Percentiles rank a stretch among this genome's conserved stretches.
Evolutionary conservation across 2,113 vertebrate genomes (phyloP).

Genomic region (Puma concolor): DNA sequence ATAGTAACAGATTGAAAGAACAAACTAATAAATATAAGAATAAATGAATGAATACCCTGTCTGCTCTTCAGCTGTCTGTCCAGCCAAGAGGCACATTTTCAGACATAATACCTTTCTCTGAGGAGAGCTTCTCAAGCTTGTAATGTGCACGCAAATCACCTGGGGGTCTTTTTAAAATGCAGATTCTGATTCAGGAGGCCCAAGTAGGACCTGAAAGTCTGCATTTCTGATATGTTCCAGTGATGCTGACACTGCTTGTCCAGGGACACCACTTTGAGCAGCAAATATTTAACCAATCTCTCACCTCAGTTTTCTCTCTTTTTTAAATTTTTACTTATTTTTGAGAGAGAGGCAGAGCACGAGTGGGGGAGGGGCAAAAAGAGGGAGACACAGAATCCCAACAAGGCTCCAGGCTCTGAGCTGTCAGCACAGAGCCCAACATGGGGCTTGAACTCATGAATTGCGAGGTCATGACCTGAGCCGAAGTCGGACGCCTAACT

Average conservation of each 20-base stretch:
- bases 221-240: background rate
- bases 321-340: too few species aligned
- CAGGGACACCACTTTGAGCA: background rate
- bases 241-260: background rate
- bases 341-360: too few species aligned
- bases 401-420: too few species aligned
- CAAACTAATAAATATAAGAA: background rate
- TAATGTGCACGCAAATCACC: background rate
- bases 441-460: too few species aligned
- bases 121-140: background rate
- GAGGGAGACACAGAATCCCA: too few species aligned
- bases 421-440: too few species aligned
- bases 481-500: too few species aligned
- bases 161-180: background rate
- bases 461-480: too few species aligned
- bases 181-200: background rate
- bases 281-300: background rate
- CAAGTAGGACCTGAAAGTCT: background rate
- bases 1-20: background rate
- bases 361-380: too few species aligned
- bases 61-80: background rate
- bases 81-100: background rate
- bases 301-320: background rate
- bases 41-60: accelerated
- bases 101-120: background rate